These are phyloP conservation scores for Siphamia tubifer DNA, from an alignment of 2,113 vertebrate species.

Conservation along the genomic window DNA sequence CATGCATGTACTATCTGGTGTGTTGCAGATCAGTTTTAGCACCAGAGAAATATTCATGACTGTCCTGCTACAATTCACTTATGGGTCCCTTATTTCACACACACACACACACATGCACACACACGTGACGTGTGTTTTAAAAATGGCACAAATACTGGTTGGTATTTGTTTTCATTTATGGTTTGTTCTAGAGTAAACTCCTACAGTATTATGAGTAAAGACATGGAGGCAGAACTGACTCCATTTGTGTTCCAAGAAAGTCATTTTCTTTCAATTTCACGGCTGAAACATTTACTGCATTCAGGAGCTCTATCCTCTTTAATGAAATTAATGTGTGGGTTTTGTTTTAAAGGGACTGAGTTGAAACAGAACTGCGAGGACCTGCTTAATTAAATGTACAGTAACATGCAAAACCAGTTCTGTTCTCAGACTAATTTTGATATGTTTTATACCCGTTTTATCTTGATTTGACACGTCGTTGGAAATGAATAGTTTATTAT, in stretches of 20 bases:
- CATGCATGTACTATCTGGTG: constrained; percentile 15
- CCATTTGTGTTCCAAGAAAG: neutral
- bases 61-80: neutral
- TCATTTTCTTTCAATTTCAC: neutral
- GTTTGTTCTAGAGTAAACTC: neutral
- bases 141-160: neutral
- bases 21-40: constrained; percentile 12
- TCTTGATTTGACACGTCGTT: too few relatives aligned
- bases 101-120: neutral
- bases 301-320: too few relatives aligned
- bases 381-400: neutral
- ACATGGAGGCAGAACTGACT: neutral
- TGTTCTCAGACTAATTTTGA: neutral
- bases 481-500: too few relatives aligned
- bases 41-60: neutral
- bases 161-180: neutral
- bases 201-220: constrained; percentile 40
- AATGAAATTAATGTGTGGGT: too few relatives aligned
- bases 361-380: neutral
- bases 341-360: neutral
- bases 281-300: too few relatives aligned
- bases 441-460: neutral
- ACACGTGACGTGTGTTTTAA: neutral
- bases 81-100: constrained; percentile 52
- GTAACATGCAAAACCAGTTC: neutral